Base-by-base conservation (phyloP, 2,113 vertebrate genomes). In the Odocoileus hemionus region DNA sequence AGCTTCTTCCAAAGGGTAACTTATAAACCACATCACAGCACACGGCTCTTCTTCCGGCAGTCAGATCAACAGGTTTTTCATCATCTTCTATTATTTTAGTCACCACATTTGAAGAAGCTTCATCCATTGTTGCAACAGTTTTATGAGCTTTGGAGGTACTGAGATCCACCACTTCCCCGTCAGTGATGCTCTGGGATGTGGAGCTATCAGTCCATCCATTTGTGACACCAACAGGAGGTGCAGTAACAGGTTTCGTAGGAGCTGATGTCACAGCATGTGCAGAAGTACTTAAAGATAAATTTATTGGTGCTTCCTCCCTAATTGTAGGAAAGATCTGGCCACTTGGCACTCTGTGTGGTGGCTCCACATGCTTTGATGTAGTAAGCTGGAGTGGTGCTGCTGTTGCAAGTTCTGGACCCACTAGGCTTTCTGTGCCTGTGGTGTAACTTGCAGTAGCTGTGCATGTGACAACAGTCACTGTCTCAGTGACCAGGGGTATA, bases 11-110 rank as follows among this genome's bases (percentile, higher is more conserved):
- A 98, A 99, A 99, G 50, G 99, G 99, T 76, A 99, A 98, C 97
- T 99, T 99, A 98, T 99, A 99, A 97, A 99, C 99, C 91, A 99
- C 98, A 98, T 99, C 99, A 98, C 99, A 99, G 98, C 99, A 99
- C 90, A 99, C 99, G 91, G 99, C 99, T 98, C 99, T 99, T 95
- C 99, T 99, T 54, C 99, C 99, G 95, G 99, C 99, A 92, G 99
- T 99, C 86, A 99, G 98, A 98, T 99, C 99, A 45, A 99, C 99
- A 96, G 99, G 99, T 70, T 99, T 99, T 94, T 99, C 99, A 97
- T 99, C 99, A 79, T 99, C 99, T 96, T 99, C 99, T 97, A 99
- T 98, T 97, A 99, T 98, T 86, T 99, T 99, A 91, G 99, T 99
- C 91, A 99, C 74, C 50, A 99, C 98, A 96, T 99, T 98, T 94